Conservation (phyloP, 2,113 vertebrate species). For the Corythaeola cristata region DNA sequence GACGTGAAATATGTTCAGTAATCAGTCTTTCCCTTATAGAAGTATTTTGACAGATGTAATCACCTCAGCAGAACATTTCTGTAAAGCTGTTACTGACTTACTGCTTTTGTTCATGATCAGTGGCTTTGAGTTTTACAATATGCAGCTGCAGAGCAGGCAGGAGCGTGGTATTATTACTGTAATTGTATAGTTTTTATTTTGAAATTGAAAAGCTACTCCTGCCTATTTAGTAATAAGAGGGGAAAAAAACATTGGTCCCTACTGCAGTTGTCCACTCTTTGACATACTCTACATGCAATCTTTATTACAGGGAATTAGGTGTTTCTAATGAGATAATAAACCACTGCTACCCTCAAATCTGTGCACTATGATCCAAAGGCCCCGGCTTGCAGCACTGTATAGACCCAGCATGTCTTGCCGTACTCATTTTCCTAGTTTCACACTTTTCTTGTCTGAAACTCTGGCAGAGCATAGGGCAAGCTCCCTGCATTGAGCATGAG, state of each 20-base stretch:
- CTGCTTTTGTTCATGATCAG: slow-evolving; percentile 34
- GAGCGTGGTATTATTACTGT: slow-evolving; percentile 9
- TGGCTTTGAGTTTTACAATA: slow-evolving; percentile 29
- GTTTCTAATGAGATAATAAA: slow-evolving; percentile 62
- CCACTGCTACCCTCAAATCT: slow-evolving; percentile 41
- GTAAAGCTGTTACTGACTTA: slow-evolving; percentile 2
- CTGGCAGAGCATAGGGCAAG: rapidly evolving
- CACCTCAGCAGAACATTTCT: background rate
- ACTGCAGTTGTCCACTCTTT: background rate
- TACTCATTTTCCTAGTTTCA: background rate
- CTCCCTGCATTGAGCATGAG: background rate
- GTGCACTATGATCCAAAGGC: background rate
- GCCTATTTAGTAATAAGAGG: background rate
- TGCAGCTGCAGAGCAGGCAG: slow-evolving; percentile 34
- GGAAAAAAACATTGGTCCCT: background rate
- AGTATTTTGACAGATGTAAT: background rate
- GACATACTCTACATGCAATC: background rate
- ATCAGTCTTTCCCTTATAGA: background rate
- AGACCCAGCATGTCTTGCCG: background rate
- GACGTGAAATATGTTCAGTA: background rate
- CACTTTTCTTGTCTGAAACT: background rate
- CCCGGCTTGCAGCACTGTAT: background rate
- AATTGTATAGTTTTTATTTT: slow-evolving; percentile 13
- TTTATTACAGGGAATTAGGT: slow-evolving; percentile 15
- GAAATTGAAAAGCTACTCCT: slow-evolving; percentile 27